phyloP scores from a whole-genome alignment of 2,113 vertebrate genomes.

The Pseudonaja textilis region DNA sequence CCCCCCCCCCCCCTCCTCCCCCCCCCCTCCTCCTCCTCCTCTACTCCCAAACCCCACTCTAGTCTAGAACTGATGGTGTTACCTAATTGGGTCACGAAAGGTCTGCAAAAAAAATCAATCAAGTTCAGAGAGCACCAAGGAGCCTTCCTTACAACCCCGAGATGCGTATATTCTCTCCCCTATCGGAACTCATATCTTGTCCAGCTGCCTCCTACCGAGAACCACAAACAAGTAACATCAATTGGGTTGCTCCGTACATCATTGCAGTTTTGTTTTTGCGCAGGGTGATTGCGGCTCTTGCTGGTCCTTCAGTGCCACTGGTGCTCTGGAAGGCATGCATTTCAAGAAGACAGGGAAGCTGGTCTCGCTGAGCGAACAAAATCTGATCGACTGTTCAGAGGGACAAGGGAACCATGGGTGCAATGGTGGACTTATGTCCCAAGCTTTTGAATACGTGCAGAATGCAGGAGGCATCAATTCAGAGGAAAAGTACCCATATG shows the following conservation, averaged over 20 bases:
- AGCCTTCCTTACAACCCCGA: no score
- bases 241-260: rapidly evolving
- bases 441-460: slow-evolving; percentile 30
- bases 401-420: slow-evolving; percentile 31
- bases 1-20: no score
- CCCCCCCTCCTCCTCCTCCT: no score
- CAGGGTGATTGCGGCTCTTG: slow-evolving; percentile 53
- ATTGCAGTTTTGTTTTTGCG: not conserved
- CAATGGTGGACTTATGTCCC: rapidly evolving
- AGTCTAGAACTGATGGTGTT: not conserved
- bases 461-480: slow-evolving; percentile 45
- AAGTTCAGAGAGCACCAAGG: not conserved
- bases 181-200: no score
- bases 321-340: slow-evolving; percentile 54
- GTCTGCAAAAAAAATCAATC: not conserved
- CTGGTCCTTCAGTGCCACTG: slow-evolving; percentile 57
- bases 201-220: not conserved
- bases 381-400: slow-evolving; percentile 57
- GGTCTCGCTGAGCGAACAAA: slow-evolving; percentile 59
- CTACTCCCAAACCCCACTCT: not conserved
- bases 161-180: no score
- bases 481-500: slow-evolving; percentile 45
- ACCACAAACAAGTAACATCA: not conserved
- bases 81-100: not conserved
- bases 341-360: slow-evolving; percentile 18